These are phyloP conservation scores for Patella vulgata DNA, from an alignment of 1,140 invertebrate genomes.

Conservation along the genomic window DNA sequence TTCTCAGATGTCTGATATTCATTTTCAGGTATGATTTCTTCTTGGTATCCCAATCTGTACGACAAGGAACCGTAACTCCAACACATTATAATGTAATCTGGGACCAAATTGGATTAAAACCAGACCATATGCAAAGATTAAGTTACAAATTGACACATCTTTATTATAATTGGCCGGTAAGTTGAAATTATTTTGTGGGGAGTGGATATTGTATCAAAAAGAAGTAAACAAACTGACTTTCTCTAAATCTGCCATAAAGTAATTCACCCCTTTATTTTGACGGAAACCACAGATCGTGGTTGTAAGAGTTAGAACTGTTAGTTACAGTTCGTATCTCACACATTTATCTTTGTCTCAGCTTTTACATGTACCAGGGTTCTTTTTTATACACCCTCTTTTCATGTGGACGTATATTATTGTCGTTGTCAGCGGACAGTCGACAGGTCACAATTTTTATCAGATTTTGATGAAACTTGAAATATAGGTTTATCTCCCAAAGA, in stretches of 20 bases:
- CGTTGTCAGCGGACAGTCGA: too few relatives aligned
- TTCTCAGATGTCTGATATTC: not conserved
- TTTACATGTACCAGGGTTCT: too few relatives aligned
- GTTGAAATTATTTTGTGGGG: conserved; percentile 2
- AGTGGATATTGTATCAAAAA: not conserved
- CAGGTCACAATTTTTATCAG: too few relatives aligned
- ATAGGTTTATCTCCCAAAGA: too few relatives aligned
- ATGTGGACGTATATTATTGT: too few relatives aligned
- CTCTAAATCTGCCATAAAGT: not conserved
- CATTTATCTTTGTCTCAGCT: too few relatives aligned
- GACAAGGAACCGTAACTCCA: conserved; percentile 82
- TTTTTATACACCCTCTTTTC: too few relatives aligned
- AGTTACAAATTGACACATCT: conserved; percentile 84
- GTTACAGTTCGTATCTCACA: too few relatives aligned
- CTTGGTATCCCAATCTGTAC: conserved; percentile 79
- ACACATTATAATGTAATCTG: conserved; percentile 82
- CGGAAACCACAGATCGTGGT: too few relatives aligned
- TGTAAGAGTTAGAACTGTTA: too few relatives aligned
- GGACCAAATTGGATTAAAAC: conserved; percentile 72
- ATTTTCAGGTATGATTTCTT: conserved; percentile 82
- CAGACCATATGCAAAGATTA: conserved; percentile 80
- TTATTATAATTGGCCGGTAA: conserved; percentile 86
- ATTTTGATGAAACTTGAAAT: too few relatives aligned
- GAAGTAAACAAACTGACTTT: not conserved
- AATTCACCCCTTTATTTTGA: too few relatives aligned